Conservation (phyloP, 2,113 vertebrate genomes). For the Halichoeres trimaculatus region DNA sequence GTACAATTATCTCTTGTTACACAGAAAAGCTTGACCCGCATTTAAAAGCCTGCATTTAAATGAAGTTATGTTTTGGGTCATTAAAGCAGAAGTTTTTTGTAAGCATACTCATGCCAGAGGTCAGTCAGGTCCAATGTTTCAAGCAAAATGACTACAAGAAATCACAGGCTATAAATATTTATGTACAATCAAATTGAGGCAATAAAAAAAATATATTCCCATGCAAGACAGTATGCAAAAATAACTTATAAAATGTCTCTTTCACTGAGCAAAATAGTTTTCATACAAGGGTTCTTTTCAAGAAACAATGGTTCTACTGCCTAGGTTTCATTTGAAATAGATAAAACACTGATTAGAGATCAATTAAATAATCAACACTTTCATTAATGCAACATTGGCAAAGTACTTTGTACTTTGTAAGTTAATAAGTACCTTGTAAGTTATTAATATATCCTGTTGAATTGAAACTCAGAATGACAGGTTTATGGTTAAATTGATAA, state of each 20-base stretch:
- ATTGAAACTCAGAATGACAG: slow-evolving; percentile 36
- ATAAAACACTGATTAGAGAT: slow-evolving; percentile 68
- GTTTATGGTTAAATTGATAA: slow-evolving; percentile 40
- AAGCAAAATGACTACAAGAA: slow-evolving; percentile 60
- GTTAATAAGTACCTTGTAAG: no score
- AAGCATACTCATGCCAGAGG: slow-evolving; percentile 39
- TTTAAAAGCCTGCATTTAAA: slow-evolving; percentile 8
- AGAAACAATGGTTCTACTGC: slow-evolving; percentile 58
- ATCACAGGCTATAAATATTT: slow-evolving; percentile 76
- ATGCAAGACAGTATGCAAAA: slow-evolving; percentile 79
- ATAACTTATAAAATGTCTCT: slow-evolving; percentile 80
- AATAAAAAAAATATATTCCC: slow-evolving; percentile 77
- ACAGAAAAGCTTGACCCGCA: slow-evolving; percentile 15
- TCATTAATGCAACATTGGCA: slow-evolving; percentile 49
- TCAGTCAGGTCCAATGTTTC: slow-evolving; percentile 49
- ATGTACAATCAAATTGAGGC: slow-evolving; percentile 68
- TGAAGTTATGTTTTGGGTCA: slow-evolving; percentile 11
- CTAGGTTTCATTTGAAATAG: slow-evolving; percentile 62
- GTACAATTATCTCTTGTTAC: slow-evolving; percentile 37
- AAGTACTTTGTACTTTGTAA: slow-evolving; percentile 76
- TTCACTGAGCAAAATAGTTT: slow-evolving; percentile 79
- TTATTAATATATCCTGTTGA: slow-evolving; percentile 61
- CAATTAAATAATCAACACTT: slow-evolving; percentile 51
- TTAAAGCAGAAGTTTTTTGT: slow-evolving; percentile 34
- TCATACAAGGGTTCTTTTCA: slow-evolving; percentile 66